Evolutionary conservation across 2,113 vertebrate genomes (phyloP), one percentile per base, ranked within the genome.

Genomic region (Canis aureus): DNA sequence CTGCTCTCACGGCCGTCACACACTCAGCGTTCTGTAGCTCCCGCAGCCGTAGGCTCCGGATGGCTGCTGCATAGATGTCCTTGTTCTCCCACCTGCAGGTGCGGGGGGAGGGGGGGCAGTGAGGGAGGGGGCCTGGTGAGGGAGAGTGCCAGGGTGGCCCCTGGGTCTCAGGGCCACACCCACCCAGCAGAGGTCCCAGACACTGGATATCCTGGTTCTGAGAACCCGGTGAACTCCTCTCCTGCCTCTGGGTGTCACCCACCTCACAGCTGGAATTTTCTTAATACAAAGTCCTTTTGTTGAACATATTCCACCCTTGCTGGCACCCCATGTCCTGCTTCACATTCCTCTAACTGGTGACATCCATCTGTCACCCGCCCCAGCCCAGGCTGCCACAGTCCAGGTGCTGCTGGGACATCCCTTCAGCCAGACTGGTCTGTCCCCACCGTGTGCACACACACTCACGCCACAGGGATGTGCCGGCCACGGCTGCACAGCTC

Each of bases 61-160:
- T 99, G 0, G 99, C 99, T 0, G 99, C 96, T 0, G 99, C 99
- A 0, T 99, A 99, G 96, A 99, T 98, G 0, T 99, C 99, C 98
- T 99, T 99, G 97, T 99, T 99, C 98, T 99, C 99, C 99, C 99
- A 99, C 22, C 99, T 99, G 97, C 12, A 2, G 9, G 83, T 73
- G 0, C 2, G 59, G 3, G 62, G n/a, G 38, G 69, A 17, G 43
- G 59, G 2, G 62, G 20, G n/a, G 38, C 66, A 17, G 83, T 73
- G 0, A 2, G 59, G 3, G 62, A 20, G 29, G 38, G 69, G 15
- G 3, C 22, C 38, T 32, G 76, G 69, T 11, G 35, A 88, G 22
- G 60, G 60, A 13, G 49, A 15, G 5, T 0, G 9, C 38, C 8
- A 9, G 29, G 73, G 67, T 7, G 55, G 86, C 17, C 51, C 19